phyloP scores from a whole-genome alignment of 2,113 vertebrate genomes.

The Monopterus albus region DNA sequence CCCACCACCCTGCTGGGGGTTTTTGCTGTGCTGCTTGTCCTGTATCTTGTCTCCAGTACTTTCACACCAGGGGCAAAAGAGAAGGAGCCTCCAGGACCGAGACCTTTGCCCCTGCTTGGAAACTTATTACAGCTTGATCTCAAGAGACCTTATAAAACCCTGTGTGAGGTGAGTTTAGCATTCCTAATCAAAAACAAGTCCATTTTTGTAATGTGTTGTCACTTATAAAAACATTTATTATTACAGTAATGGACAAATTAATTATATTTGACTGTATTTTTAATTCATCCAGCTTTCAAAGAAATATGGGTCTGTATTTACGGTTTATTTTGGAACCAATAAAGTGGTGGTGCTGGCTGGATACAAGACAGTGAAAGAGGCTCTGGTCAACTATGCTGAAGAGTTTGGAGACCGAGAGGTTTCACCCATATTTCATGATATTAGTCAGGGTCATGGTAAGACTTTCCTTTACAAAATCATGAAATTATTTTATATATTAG shows the following conservation, averaged over 20 bases:
- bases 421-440: slow-evolving; percentile 76
- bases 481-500: neutral
- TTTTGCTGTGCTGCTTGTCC: slow-evolving; percentile 45
- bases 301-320: slow-evolving; percentile 85
- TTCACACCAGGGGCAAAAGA: neutral
- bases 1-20: slow-evolving; percentile 48
- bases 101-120: slow-evolving; percentile 72
- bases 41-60: slow-evolving; percentile 37
- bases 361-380: slow-evolving; percentile 85
- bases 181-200: neutral
- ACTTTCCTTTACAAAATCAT: neutral
- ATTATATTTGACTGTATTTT: neutral
- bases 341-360: slow-evolving; percentile 85
- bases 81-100: slow-evolving; percentile 75
- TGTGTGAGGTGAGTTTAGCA: slow-evolving; percentile 59
- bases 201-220: neutral
- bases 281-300: slow-evolving; percentile 82
- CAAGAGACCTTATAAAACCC: slow-evolving; percentile 49
- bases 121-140: slow-evolving; percentile 79
- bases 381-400: slow-evolving; percentile 80
- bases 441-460: slow-evolving; percentile 78
- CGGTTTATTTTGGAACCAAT: slow-evolving; percentile 82
- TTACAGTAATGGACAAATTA: neutral
- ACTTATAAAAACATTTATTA: too few species aligned
- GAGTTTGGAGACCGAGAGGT: slow-evolving; percentile 85